phyloP scores from a whole-genome alignment of 2,113 vertebrate species.

The Hippoglossus stenolepis region DNA sequence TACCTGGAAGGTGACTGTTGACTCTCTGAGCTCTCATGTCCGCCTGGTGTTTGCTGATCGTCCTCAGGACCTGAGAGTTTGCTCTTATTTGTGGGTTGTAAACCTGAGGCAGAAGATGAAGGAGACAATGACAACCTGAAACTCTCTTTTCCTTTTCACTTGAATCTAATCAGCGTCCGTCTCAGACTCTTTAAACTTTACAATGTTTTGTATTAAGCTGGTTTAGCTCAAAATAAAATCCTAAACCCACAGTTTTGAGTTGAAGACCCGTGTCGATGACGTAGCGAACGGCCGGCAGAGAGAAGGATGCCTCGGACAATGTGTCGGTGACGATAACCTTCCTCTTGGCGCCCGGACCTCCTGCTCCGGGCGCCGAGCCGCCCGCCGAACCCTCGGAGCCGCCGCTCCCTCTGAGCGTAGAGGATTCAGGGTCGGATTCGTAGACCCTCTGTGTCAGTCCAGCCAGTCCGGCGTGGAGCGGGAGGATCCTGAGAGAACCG shows the following conservation, averaged over 20 bases:
- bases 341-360: constrained; percentile 64
- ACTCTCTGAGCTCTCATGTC: constrained; percentile 87
- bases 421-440: constrained; percentile 56
- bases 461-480: constrained; percentile 82
- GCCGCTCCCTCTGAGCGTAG: not conserved
- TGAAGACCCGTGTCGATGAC: constrained; percentile 92
- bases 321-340: constrained; percentile 87
- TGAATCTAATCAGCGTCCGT: not conserved
- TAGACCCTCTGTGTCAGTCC: constrained; percentile 84
- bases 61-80: constrained; percentile 89
- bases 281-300: constrained; percentile 84
- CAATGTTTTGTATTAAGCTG: too few relatives aligned
- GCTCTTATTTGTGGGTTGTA: constrained; percentile 94
- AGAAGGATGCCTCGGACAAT: constrained; percentile 91
- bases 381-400: not conserved
- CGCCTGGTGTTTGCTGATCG: constrained; percentile 92
- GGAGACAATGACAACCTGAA: not conserved
- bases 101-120: constrained; percentile 78
- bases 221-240: too few relatives aligned
- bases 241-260: constrained; percentile 88
- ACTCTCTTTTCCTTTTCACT: not conserved
- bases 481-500: constrained; percentile 82
- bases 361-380: constrained; percentile 11
- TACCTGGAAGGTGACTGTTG: constrained; percentile 82
- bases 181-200: too few relatives aligned